phyloP scores from a whole-genome alignment of 2,888 invertebrate species.

The Drosophila paucipuncta region DNA sequence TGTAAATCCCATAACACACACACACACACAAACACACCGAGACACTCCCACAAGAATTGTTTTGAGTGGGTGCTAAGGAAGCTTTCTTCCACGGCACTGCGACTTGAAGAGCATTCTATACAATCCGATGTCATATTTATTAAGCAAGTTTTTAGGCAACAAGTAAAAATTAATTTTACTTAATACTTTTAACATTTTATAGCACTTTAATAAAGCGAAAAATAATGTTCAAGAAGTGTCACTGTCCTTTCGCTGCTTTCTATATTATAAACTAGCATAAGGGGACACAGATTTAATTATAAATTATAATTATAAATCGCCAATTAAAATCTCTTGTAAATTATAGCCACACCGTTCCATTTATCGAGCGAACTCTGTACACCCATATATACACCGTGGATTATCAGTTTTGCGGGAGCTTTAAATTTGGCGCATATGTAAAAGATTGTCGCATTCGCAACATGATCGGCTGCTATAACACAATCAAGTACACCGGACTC shows the following conservation, averaged over 20 bases:
- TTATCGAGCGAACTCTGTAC: background rate
- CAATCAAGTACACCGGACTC: conserved; percentile 76
- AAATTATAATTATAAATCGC: background rate
- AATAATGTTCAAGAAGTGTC: conserved; percentile 19
- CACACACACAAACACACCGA: conserved; percentile 47
- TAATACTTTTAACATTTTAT: conserved; percentile 58
- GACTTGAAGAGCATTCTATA: conserved; percentile 61
- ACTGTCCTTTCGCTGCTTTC: conserved; percentile 14
- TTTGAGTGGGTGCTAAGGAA: conserved; percentile 51
- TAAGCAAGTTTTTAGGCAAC: conserved; percentile 60
- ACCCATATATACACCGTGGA: conserved; percentile 16
- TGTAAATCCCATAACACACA: conserved; percentile 17
- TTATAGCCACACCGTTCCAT: background rate
- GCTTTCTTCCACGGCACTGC: conserved; percentile 51
- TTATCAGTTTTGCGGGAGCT: conserved; percentile 55
- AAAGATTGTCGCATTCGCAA: conserved; percentile 48
- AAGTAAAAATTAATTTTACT: conserved; percentile 55
- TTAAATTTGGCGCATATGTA: conserved; percentile 54
- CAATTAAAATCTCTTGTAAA: background rate
- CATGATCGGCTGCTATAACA: conserved; percentile 77
- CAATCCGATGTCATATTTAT: conserved; percentile 75
- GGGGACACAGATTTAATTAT: too few relatives aligned
- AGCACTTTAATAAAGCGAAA: conserved; percentile 52
- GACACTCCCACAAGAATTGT: conserved; percentile 73
- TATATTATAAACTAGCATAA: background rate